phyloP scores from a whole-genome alignment of 2,113 vertebrate species.

The Phrynocephalus versicolor region DNA sequence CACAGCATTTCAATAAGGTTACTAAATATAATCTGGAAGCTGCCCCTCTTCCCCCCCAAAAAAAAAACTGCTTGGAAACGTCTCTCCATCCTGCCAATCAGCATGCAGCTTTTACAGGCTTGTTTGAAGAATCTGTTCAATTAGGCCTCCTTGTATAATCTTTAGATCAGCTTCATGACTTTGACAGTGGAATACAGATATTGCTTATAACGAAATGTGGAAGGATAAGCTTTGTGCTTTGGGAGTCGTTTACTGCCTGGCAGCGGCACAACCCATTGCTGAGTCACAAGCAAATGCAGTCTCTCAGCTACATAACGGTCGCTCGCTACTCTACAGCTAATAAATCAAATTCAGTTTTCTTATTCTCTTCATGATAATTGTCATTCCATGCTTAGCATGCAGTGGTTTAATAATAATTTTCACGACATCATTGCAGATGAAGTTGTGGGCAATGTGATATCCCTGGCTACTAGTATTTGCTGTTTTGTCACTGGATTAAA shows the following conservation, averaged over 20 bases:
- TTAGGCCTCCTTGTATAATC: conserved; percentile 5
- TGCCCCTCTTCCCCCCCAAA: conserved; percentile 49
- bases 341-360: neutral
- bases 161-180: conserved; percentile 11
- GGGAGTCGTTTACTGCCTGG: conserved; percentile 8
- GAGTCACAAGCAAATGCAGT: conserved; percentile 15
- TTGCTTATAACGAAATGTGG: conserved; percentile 29
- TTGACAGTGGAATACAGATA: conserved; percentile 26
- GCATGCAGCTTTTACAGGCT: conserved; percentile 29
- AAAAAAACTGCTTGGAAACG: conserved; percentile 44
- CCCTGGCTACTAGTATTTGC: neutral
- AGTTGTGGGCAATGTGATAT: neutral
- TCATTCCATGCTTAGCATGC: neutral
- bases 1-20: conserved; percentile 35
- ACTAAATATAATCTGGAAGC: conserved; percentile 43
- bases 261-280: neutral
- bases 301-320: fast-evolving
- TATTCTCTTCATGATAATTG: neutral
- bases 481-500: neutral
- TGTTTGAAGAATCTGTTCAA: conserved; percentile 41
- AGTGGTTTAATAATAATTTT: neutral
- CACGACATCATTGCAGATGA: neutral
- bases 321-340: neutral
- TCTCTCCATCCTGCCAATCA: conserved; percentile 22
- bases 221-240: neutral